Conservation (phyloP, 2,113 vertebrate genomes). For the Rhombomys opimus region DNA sequence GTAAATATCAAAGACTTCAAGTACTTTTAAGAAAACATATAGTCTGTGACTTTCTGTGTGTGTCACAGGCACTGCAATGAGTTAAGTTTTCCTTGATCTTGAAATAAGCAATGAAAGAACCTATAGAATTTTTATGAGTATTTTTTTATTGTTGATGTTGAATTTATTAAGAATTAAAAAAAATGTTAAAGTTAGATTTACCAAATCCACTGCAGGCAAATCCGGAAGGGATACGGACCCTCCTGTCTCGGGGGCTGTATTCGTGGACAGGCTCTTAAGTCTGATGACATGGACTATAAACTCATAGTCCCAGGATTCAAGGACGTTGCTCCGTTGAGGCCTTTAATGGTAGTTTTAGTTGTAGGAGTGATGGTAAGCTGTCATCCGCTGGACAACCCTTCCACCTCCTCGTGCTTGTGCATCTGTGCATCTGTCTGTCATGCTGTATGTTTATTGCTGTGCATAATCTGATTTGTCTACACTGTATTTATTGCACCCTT, state of each 20-base stretch:
- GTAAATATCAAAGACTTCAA: neutral
- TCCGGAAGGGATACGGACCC: neutral
- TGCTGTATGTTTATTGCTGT: neutral
- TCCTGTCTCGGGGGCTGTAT: neutral
- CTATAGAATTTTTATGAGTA: neutral
- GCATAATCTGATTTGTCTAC: constrained; percentile 14
- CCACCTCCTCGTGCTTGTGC: neutral
- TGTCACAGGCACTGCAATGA: neutral
- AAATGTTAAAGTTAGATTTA: neutral
- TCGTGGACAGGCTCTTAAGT: neutral
- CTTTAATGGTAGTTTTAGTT: neutral
- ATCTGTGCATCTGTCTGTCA: constrained; percentile 42
- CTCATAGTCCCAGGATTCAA: neutral
- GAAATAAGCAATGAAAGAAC: neutral
- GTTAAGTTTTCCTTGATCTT: neutral
- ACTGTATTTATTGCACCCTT: neutral
- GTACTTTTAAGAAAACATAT: constrained; percentile 16
- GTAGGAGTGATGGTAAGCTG: neutral
- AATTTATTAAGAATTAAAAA: neutral
- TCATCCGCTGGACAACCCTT: neutral
- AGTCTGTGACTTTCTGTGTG: neutral
- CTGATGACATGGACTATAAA: constrained; percentile 19
- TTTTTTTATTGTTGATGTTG: neutral
- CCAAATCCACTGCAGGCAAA: neutral
- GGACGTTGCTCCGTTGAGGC: neutral